A percentile compares a stretch with the other conserved stretches of the same genome.
These are phyloP conservation scores for Phylloscopus collybita DNA, from an alignment of 2,797 vertebrate species.

Conservation along the genomic window DNA sequence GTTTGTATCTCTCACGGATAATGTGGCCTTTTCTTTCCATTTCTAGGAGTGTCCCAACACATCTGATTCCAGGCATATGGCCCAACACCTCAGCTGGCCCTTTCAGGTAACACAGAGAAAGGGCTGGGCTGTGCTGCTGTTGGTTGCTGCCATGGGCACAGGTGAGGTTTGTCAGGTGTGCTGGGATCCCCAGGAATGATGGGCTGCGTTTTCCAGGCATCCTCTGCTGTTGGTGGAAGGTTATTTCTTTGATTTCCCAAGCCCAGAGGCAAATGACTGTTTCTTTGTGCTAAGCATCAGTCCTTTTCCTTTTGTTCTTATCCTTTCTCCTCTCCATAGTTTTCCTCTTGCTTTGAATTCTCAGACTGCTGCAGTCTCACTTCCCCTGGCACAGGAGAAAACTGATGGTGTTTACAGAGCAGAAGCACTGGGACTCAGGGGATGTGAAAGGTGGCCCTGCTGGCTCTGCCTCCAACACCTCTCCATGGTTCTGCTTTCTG, in stretches of 20 bases:
- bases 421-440: neutral
- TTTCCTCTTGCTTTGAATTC: neutral
- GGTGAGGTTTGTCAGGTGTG: neutral
- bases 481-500: neutral
- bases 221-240: neutral
- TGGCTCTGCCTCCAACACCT: neutral
- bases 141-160: neutral
- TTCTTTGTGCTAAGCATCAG: neutral
- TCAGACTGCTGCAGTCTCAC: neutral
- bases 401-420: neutral
- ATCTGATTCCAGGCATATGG: neutral
- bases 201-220: neutral
- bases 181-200: neutral
- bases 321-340: neutral
- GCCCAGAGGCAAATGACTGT: neutral
- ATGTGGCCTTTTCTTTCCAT: neutral
- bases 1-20: neutral
- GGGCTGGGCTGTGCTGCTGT: neutral
- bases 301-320: neutral
- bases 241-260: neutral
- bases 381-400: neutral
- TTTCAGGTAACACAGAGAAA: neutral
- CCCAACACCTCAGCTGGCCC: neutral
- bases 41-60: neutral
- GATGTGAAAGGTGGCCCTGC: neutral